A percentile compares a stretch with the other conserved stretches of the same genome.
Evolutionary conservation across 2,113 vertebrate genomes (phyloP).

Genomic region (Syrrhaptes paradoxus): DNA sequence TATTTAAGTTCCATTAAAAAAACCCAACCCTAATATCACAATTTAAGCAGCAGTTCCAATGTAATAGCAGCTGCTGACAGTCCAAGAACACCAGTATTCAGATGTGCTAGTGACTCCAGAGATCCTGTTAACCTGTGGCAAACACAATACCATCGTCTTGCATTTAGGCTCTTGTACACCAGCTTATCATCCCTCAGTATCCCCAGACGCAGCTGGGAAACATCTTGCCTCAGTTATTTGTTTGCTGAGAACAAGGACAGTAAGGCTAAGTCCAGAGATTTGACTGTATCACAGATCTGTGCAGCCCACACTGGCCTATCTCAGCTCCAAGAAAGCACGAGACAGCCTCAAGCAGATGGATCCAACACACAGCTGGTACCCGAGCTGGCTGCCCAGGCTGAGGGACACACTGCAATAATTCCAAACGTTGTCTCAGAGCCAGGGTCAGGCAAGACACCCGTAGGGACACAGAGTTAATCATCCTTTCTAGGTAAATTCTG

Average conservation of each 20-base stretch:
- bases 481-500: not conserved
- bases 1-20: not conserved
- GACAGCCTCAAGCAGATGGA: not conserved
- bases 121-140: not conserved
- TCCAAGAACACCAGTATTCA: not conserved
- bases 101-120: not conserved
- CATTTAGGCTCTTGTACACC: not conserved
- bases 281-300: not conserved
- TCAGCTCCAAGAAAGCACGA: not conserved
- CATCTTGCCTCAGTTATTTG: not conserved
- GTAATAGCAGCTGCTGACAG: not conserved
- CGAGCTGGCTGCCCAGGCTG: not conserved
- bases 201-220: not conserved
- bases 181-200: not conserved
- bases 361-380: not conserved
- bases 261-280: not conserved
- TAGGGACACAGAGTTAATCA: not conserved
- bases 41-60: not conserved
- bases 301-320: not conserved
- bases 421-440: not conserved
- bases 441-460: not conserved
- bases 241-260: not conserved
- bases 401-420: not conserved
- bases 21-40: not conserved
- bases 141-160: not conserved